These are phyloP conservation scores for Drosophila tanythrix DNA, from an alignment of 2,888 invertebrate species.

Conservation along the genomic window DNA sequence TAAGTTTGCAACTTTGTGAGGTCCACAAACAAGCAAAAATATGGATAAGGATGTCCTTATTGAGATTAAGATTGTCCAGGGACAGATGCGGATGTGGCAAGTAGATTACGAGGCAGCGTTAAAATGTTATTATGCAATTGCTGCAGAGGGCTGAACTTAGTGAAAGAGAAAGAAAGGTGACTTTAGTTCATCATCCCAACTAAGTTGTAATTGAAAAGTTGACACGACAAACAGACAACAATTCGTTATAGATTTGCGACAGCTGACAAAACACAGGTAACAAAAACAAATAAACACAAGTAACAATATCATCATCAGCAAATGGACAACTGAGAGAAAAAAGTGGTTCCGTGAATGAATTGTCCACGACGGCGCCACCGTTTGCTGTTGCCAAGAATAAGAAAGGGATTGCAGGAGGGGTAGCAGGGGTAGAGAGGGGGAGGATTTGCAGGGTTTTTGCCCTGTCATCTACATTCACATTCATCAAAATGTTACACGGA, in stretches of 20 bases:
- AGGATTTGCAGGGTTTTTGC: neutral
- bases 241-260: slow-evolving; percentile 42
- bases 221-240: slow-evolving; percentile 31
- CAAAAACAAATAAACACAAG: slow-evolving; percentile 19
- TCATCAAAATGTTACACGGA: slow-evolving; percentile 49
- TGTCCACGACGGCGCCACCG: slow-evolving; percentile 1
- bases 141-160: neutral
- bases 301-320: slow-evolving; percentile 21
- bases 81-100: slow-evolving; percentile 4
- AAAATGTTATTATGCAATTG: slow-evolving; percentile 22
- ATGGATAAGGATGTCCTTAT: neutral
- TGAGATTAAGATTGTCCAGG: neutral
- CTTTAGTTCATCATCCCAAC: slow-evolving; percentile 9
- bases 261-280: slow-evolving; percentile 51
- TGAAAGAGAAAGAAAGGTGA: slow-evolving; percentile 14
- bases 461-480: slow-evolving; percentile 48
- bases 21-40: neutral
- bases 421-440: neutral
- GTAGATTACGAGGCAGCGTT: slow-evolving; percentile 28
- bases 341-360: slow-evolving; percentile 40
- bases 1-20: slow-evolving; percentile 18
- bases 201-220: slow-evolving; percentile 29
- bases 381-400: slow-evolving; percentile 2
- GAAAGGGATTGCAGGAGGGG: neutral
- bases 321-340: slow-evolving; percentile 18